Conservation (phyloP, 2,797 vertebrate species). For the Anabas testudineus region DNA sequence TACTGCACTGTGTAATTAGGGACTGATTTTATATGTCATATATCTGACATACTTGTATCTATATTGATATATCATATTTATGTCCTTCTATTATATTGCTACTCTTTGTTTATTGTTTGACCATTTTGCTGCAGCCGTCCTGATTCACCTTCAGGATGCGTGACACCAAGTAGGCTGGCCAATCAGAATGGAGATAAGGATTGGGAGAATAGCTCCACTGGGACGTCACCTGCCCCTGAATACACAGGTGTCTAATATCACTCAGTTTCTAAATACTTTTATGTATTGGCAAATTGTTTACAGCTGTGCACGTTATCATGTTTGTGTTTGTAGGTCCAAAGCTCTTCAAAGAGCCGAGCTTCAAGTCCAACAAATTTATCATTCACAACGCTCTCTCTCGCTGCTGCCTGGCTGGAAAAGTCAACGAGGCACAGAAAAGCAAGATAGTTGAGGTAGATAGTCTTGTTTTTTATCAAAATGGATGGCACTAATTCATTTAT, state of each 20-base stretch:
- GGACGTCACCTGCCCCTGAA: conserved; percentile 89
- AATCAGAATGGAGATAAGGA: conserved; percentile 88
- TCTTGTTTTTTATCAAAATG: too few relatives aligned
- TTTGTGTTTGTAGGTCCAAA: conserved; percentile 86
- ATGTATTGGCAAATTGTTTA: neutral
- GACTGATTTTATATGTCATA: too few relatives aligned
- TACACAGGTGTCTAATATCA: conserved; percentile 84
- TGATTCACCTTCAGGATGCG: conserved; percentile 83
- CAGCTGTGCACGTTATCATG: neutral
- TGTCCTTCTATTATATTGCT: too few relatives aligned
- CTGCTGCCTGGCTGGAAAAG: conserved; percentile 93
- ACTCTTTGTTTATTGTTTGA: neutral
- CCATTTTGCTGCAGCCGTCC: conserved; percentile 67
- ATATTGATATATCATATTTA: too few relatives aligned
- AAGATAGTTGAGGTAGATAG: conserved; percentile 89
- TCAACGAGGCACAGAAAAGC: conserved; percentile 92
- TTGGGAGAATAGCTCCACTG: conserved; percentile 87
- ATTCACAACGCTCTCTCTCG: conserved; percentile 93
- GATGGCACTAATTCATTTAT: too few relatives aligned
- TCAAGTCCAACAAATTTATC: conserved; percentile 96
- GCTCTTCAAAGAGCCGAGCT: conserved; percentile 94
- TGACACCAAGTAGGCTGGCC: conserved; percentile 82
- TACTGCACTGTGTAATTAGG: too few relatives aligned
- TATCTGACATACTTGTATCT: too few relatives aligned
- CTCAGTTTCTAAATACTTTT: neutral